phyloP scores from a whole-genome alignment of 2,113 vertebrate genomes.

The Brachirus orientalis region DNA sequence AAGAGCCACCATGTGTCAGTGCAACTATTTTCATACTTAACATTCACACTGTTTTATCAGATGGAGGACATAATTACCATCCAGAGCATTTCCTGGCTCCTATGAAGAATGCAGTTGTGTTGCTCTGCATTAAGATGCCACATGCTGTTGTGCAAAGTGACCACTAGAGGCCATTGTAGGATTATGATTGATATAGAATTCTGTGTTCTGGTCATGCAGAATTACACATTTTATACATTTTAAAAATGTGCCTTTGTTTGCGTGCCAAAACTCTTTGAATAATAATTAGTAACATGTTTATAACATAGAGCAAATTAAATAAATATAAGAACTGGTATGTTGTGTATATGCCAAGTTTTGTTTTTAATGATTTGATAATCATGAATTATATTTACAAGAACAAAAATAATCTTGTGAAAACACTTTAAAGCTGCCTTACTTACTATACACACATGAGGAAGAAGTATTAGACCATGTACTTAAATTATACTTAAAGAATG shows the following conservation, averaged over 20 bases:
- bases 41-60: neutral
- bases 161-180: conserved; percentile 55
- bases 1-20: neutral
- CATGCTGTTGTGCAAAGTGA: neutral
- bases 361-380: no score
- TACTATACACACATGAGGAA: no score
- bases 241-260: neutral
- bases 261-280: neutral
- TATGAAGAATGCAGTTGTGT: neutral
- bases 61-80: conserved; percentile 6
- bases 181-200: neutral
- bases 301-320: no score
- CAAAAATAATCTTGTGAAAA: no score
- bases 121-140: neutral
- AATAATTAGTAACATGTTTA: no score
- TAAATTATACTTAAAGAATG: no score
- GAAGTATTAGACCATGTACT: no score
- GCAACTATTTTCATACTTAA: neutral
- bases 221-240: neutral
- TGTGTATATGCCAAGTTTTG: no score
- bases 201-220: neutral
- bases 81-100: conserved; percentile 42
- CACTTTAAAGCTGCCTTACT: no score
- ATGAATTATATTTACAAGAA: no score
- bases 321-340: no score